Evolutionary conservation across 2,797 vertebrate species (phyloP).

Genomic region (Lutjanus campechanus): DNA sequence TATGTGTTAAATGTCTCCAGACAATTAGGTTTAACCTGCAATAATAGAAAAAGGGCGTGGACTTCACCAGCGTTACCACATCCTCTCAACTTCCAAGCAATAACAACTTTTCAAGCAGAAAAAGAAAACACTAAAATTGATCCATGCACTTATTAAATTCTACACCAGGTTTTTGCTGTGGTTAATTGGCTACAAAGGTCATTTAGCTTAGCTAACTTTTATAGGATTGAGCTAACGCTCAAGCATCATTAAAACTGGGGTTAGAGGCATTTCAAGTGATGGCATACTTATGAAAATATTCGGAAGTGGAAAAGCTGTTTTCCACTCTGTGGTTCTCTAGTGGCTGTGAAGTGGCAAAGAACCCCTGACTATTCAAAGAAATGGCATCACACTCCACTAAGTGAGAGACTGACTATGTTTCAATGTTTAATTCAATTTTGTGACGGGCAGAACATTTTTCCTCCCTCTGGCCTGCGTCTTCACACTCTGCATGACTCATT

Average conservation of each 20-base stretch:
- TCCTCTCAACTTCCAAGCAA: slow-evolving; percentile 1
- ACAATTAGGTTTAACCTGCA: slow-evolving; percentile 19
- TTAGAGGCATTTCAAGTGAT: slow-evolving; percentile 50
- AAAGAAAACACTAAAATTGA: neutral
- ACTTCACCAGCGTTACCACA: neutral
- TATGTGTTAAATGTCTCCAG: slow-evolving; percentile 1
- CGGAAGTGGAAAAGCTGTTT: slow-evolving; percentile 47
- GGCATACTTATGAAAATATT: slow-evolving; percentile 49
- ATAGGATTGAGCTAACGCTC: slow-evolving; percentile 22
- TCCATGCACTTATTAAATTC: slow-evolving; percentile 19
- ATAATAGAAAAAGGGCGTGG: slow-evolving; percentile 5
- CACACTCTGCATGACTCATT: slow-evolving; percentile 63
- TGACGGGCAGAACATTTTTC: slow-evolving; percentile 49
- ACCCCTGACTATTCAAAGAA: slow-evolving; percentile 57
- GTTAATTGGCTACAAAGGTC: slow-evolving; percentile 50
- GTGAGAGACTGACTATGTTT: slow-evolving; percentile 62
- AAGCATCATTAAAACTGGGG: slow-evolving; percentile 47
- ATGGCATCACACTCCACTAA: slow-evolving; percentile 60
- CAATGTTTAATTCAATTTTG: slow-evolving; percentile 67
- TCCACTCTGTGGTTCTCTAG: slow-evolving; percentile 42
- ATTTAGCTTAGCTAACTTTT: slow-evolving; percentile 45
- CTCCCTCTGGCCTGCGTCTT: slow-evolving; percentile 53
- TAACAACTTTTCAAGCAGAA: slow-evolving; percentile 23
- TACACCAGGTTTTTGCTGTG: slow-evolving; percentile 5
- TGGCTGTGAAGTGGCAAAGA: slow-evolving; percentile 56